phyloP scores from a whole-genome alignment of 2,113 vertebrate genomes.

The Phalacrocorax brasilianus region DNA sequence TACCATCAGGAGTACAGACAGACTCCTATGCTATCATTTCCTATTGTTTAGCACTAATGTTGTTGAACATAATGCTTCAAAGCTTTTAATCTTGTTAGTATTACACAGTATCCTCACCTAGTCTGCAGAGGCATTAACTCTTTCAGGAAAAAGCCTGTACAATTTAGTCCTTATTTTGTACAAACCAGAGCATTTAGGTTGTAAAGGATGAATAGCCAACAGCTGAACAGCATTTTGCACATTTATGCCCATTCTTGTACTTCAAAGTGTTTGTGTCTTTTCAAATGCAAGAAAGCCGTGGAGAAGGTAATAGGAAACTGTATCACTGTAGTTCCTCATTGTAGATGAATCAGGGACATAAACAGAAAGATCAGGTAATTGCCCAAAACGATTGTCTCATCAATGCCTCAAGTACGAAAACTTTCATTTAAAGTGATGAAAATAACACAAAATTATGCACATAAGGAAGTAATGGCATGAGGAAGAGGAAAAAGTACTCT shows the following conservation, averaged over 20 bases:
- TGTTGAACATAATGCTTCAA: background rate
- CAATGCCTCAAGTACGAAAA: background rate
- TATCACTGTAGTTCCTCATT: background rate
- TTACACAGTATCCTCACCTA: background rate
- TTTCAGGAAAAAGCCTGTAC: background rate
- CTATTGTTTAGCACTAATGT: background rate
- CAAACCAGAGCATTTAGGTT: background rate
- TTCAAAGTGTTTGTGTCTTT: background rate
- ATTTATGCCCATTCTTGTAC: background rate
- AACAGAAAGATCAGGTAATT: background rate
- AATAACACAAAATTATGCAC: background rate
- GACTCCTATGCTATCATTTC: background rate
- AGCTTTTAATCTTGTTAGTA: background rate
- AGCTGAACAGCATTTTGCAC: background rate
- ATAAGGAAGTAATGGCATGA: background rate
- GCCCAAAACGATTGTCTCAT: background rate
- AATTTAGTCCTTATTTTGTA: background rate
- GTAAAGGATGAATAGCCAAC: background rate
- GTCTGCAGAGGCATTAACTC: background rate
- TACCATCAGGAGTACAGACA: background rate
- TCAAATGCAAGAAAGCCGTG: background rate
- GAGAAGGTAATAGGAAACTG: background rate
- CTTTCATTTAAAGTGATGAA: background rate
- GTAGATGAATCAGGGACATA: background rate
- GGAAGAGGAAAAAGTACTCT: background rate